Conservation (phyloP, 2,797 vertebrate genomes). For the Antrozous pallidus region DNA sequence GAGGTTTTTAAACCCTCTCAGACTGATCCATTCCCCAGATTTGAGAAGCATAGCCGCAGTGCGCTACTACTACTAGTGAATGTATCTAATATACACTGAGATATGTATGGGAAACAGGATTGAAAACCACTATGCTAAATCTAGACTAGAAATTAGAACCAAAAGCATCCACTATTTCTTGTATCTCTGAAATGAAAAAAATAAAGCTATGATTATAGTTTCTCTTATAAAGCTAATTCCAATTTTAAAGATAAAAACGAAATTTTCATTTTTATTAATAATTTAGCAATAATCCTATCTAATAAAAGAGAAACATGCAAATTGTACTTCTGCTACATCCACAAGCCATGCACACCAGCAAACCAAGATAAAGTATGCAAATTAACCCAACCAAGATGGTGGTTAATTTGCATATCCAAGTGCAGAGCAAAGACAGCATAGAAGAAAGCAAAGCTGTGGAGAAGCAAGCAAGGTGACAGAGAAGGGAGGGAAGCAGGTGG, state of each 20-base stretch:
- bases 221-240: neutral
- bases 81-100: neutral
- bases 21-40: neutral
- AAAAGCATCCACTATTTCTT: neutral
- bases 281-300: neutral
- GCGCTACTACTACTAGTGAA: conserved; percentile 25
- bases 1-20: neutral
- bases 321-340: too few species aligned
- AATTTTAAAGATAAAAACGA: neutral
- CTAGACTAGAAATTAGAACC: neutral
- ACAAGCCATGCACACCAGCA: too few species aligned
- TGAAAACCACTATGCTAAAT: neutral
- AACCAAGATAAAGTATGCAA: too few species aligned
- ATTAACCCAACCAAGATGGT: too few species aligned
- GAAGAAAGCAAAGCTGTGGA: too few species aligned
- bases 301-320: too few species aligned
- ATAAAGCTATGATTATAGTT: neutral
- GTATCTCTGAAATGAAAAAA: neutral
- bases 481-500: too few species aligned
- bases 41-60: neutral
- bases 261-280: neutral
- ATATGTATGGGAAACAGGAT: neutral
- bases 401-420: too few species aligned
- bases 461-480: too few species aligned
- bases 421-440: too few species aligned